A percentile compares a stretch with the other conserved stretches of the same genome.
Conservation (phyloP, 2,113 vertebrate species). For the Bubo blakistoni region DNA sequence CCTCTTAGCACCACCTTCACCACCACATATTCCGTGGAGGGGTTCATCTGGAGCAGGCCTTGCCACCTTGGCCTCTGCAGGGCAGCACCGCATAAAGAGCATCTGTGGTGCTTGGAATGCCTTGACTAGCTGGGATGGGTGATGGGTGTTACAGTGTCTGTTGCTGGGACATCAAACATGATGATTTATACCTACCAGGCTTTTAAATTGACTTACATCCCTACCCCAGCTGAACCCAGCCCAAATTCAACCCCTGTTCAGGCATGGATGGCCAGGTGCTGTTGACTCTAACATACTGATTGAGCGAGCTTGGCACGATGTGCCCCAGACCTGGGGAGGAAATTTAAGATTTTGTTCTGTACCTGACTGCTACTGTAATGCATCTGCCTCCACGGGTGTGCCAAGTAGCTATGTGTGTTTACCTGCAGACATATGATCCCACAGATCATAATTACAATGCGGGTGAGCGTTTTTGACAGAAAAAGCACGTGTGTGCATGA, state of each 20-base stretch:
- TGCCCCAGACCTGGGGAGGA: background rate
- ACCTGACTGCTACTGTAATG: background rate
- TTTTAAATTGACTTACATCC: background rate
- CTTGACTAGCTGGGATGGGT: background rate
- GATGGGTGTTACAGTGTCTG: background rate
- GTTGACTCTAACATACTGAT: background rate
- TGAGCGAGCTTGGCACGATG: background rate
- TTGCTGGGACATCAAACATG: background rate
- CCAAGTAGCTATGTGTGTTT: background rate
- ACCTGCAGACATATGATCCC: background rate
- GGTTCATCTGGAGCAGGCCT: background rate
- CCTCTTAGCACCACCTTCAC: background rate
- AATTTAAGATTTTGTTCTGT: background rate
- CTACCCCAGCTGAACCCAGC: background rate
- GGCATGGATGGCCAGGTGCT: background rate
- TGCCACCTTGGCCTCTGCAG: background rate
- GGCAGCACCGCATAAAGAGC: background rate
- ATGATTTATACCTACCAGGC: background rate
- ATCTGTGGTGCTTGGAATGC: background rate
- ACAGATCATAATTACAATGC: background rate
- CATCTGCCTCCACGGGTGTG: fast-evolving
- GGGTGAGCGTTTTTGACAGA: background rate
- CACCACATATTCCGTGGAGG: background rate
- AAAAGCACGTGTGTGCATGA: background rate
- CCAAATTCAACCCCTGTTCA: background rate